These are phyloP conservation scores for Ptychodera flava DNA, from an alignment of 35 echinoderm and acorn worm genomes.

Conservation along the genomic window DNA sequence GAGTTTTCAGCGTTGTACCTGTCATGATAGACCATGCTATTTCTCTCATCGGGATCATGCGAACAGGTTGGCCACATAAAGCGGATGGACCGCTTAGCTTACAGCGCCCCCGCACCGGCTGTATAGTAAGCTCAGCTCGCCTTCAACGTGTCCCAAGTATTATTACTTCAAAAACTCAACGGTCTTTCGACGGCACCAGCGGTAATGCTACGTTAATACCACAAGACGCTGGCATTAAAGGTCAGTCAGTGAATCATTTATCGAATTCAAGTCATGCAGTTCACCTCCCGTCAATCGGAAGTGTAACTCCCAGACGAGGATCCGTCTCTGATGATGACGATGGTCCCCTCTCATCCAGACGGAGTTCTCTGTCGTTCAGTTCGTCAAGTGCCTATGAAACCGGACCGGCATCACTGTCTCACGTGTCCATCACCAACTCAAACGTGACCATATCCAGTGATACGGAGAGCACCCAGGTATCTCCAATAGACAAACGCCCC, in stretches of 20 bases:
- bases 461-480: neutral
- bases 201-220: too few species aligned
- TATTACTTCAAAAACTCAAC: neutral
- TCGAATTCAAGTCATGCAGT: too few species aligned
- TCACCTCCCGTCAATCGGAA: too few species aligned
- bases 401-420: neutral
- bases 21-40: neutral
- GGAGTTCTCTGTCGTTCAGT: too few species aligned
- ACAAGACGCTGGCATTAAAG: too few species aligned
- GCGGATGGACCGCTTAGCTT: too few species aligned
- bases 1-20: neutral
- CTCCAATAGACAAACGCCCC: neutral
- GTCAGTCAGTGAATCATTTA: too few species aligned
- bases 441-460: neutral
- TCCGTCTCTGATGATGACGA: too few species aligned
- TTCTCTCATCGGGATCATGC: neutral
- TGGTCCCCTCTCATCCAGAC: too few species aligned
- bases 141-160: neutral
- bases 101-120: too few species aligned
- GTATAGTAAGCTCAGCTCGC: neutral
- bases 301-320: too few species aligned
- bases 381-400: neutral
- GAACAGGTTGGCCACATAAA: neutral
- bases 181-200: neutral
- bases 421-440: neutral